Evolutionary conservation across 2,888 invertebrate species (phyloP), one percentile per base, ranked within the genome.

Genomic region (Drosophila neotestacea): DNA sequence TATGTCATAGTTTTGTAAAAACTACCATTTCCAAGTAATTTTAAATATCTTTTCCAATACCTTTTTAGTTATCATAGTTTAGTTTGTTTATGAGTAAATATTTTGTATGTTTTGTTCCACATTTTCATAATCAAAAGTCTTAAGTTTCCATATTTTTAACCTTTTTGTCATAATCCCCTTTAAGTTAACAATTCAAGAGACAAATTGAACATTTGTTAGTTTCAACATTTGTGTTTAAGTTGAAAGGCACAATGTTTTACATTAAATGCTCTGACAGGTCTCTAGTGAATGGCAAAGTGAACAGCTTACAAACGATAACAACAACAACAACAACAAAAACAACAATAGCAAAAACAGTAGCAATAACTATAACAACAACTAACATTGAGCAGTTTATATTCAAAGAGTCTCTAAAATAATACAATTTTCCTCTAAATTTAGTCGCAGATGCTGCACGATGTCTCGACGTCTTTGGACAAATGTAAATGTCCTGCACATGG

Each of bases 371-470:
- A 32, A 46, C 66, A 48, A 51, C 44, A 62, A 65, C 62, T 48
- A 63, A 67, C 51, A 58, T 70, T 64, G 64, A 81, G 74, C 69
- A 70, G 76, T 78, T 81, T 80, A 78, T 55, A 47, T 59, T 59
- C 51, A 54, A 68, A 6, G 47, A 78, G 79, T 77, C 60, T 79
- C 83, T 88, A 77, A 82, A 82, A 87, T 85, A 89, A 89, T 88
- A 88, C 78, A 80, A 87, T 89, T 89, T 85, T 85, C 82, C 76
- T 76, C 80, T 82, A 87, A 87, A 85, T 89, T 89, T 82, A 67
- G 70, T 73, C 65, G 71, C 77, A 85, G 71, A 66, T 66, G 77
- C 65, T 67, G 42, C 62, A 66, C 66, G 69, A 63, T 22, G 22
- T 22, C 59, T 42, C 62, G 41, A 51, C 68, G 72, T 61, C 77